Percentiles rank a stretch among this genome's conserved stretches.
phyloP scores from a whole-genome alignment of 2,888 invertebrate species.

The Luperina testacea region DNA sequence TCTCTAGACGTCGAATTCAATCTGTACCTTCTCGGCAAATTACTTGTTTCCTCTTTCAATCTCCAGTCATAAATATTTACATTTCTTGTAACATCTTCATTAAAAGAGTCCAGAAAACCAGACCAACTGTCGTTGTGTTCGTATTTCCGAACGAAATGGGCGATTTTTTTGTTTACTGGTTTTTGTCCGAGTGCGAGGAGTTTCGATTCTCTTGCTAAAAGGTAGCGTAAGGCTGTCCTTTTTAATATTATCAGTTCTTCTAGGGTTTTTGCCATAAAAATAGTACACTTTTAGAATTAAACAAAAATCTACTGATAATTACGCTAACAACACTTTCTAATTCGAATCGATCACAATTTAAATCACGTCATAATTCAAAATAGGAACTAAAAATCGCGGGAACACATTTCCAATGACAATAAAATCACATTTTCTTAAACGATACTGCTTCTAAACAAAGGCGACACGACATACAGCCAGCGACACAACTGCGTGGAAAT shows the following conservation, averaged over 20 bases:
- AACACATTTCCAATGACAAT: slow-evolving; percentile 26
- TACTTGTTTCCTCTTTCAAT: slow-evolving; percentile 59
- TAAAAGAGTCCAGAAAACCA: slow-evolving; percentile 78
- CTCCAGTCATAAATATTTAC: slow-evolving; percentile 79
- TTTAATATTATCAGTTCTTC: slow-evolving; percentile 83
- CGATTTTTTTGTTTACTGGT: slow-evolving; percentile 83
- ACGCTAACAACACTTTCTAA: background rate
- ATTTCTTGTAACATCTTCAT: slow-evolving; percentile 83
- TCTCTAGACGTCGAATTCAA: slow-evolving; percentile 71
- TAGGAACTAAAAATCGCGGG: slow-evolving; percentile 12
- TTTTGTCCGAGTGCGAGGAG: slow-evolving; percentile 79
- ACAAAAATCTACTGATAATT: background rate
- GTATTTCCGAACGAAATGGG: slow-evolving; percentile 77
- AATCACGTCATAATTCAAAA: slow-evolving; percentile 27
- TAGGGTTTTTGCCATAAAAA: slow-evolving; percentile 81
- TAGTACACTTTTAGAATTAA: background rate
- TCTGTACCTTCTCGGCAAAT: slow-evolving; percentile 66
- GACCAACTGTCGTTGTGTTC: slow-evolving; percentile 77
- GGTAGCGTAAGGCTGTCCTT: slow-evolving; percentile 77
- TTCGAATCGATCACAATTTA: background rate
- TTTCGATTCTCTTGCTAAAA: slow-evolving; percentile 80
- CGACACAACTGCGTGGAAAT: slow-evolving; percentile 68
- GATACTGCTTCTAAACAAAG: slow-evolving; percentile 43
- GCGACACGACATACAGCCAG: slow-evolving; percentile 46
- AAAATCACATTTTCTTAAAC: slow-evolving; percentile 47